Conservation (phyloP, 2,113 vertebrate species). For the Sinocyclocheilus rhinocerous region DNA sequence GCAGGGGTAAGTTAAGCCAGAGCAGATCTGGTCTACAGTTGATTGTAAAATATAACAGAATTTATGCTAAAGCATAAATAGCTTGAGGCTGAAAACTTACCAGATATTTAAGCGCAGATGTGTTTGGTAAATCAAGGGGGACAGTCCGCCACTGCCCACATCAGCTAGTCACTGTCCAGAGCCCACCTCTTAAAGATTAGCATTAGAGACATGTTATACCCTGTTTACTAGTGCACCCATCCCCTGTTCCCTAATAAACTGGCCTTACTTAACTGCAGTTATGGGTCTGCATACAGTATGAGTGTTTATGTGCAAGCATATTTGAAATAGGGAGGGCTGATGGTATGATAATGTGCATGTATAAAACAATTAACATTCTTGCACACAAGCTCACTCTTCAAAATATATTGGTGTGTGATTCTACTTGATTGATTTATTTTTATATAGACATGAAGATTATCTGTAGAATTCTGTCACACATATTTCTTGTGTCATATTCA, state of each 20-base stretch:
- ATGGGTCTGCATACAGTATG: slow-evolving; percentile 51
- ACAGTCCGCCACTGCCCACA: slow-evolving; percentile 46
- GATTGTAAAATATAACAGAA: not conserved
- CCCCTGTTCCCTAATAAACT: slow-evolving; percentile 65
- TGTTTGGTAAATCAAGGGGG: slow-evolving; percentile 30
- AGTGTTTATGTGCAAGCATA: slow-evolving; percentile 31
- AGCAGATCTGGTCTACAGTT: slow-evolving; percentile 21
- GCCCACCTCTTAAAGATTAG: slow-evolving; percentile 65
- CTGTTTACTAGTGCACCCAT: slow-evolving; percentile 71
- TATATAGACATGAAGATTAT: slow-evolving; percentile 71
- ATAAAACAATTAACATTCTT: slow-evolving; percentile 45
- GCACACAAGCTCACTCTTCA: slow-evolving; percentile 44
- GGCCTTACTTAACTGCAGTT: slow-evolving; percentile 78
- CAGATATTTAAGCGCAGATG: slow-evolving; percentile 1
- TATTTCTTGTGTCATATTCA: slow-evolving; percentile 64
- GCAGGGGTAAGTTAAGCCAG: slow-evolving; percentile 18
- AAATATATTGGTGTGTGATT: slow-evolving; percentile 62
- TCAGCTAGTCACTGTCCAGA: slow-evolving; percentile 59
- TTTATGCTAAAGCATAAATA: not conserved
- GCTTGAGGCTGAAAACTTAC: slow-evolving; percentile 20
- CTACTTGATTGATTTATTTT: slow-evolving; percentile 74
- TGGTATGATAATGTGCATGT: slow-evolving; percentile 49
- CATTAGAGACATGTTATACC: slow-evolving; percentile 69
- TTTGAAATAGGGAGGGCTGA: slow-evolving; percentile 38
- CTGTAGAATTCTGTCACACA: slow-evolving; percentile 62